Base-by-base conservation (phyloP, 30 jellyfish, hydroid and myxozoan species). In the Hydractinia symbiolongicarpus region DNA sequence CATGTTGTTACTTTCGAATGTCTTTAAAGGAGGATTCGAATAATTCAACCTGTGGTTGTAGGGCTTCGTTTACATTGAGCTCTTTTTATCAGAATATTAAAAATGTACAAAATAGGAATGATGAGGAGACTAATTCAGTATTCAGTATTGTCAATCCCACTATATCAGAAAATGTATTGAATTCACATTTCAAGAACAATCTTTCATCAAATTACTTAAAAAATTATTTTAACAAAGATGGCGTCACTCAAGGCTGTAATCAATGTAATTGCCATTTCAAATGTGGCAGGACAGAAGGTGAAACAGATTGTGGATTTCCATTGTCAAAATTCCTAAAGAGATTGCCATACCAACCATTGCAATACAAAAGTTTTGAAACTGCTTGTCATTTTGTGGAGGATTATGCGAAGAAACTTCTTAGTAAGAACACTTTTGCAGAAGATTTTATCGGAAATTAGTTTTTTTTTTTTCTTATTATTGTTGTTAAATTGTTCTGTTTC, bases 351-450 rank as follows among this genome's bases (percentile, higher is more conserved):
- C 92, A 77, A 54, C 82, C 89, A 19, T 15, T 89, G 51, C 86
- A 73, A 20, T 89, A 88, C 74, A 88, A 89, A 72, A 90, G 88
- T 5, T 79, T 89, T 58, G 97, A 89, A 85, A 77, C 84, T 0
- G 97, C 95, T 21, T 89, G 97, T 58, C 97, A 89, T 72, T 85
- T 79, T 71, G 55, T 84, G 20, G 97, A 85, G 57, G 91, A 80
- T 84, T 89, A 89, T 76, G 82, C 84, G 16, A 57, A 53, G 55
- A 89, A 88, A 74, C 60, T 89, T 19, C 52, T 52, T 67, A 91
- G 97, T 84, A 73, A 66, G 85, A 21, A 64, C 69, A 5, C 9
- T 71, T 71, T 71, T 30, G 2, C 44, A 30, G 44, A 30, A 30
- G 44, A 30, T 30, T 30, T 30, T 30, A 30, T 30, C 44, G 2